Percentiles rank a stretch among this genome's conserved stretches.
These are phyloP conservation scores for Metalampra italica DNA, from an alignment of 2,888 invertebrate genomes.

Conservation along the genomic window DNA sequence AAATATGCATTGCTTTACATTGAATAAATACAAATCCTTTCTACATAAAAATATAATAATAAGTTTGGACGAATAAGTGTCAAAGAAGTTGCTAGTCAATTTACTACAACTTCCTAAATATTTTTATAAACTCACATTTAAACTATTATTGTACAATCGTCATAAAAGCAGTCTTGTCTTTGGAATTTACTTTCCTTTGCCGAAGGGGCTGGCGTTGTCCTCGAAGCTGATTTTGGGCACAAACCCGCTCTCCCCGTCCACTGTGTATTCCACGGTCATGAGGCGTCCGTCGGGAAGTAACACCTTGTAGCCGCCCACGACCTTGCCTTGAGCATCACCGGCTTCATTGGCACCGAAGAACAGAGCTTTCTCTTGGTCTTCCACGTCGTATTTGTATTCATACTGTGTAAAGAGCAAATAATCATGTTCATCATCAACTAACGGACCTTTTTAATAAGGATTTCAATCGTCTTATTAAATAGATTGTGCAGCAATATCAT, in stretches of 20 bases:
- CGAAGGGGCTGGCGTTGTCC: conserved; percentile 79
- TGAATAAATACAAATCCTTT: neutral
- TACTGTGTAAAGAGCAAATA: conserved; percentile 75
- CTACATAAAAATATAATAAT: neutral
- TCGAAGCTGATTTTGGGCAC: conserved; percentile 83
- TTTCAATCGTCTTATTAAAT: neutral
- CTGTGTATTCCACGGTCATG: conserved; percentile 85
- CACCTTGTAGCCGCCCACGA: conserved; percentile 83
- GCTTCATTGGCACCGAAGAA: conserved; percentile 84
- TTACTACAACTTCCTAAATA: too few species aligned
- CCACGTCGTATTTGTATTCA: conserved; percentile 85
- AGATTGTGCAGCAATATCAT: neutral
- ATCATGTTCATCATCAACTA: neutral
- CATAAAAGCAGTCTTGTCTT: conserved; percentile 13
- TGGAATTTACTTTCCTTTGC: conserved; percentile 49
- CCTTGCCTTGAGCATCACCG: conserved; percentile 81
- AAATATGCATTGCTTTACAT: too few species aligned
- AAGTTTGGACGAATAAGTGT: too few species aligned
- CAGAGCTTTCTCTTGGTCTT: conserved; percentile 82
- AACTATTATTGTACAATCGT: conserved; percentile 3
- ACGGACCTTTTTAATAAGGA: too few species aligned
- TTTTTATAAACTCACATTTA: neutral
- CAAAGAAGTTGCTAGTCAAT: too few species aligned
- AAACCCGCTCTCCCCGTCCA: conserved; percentile 85
- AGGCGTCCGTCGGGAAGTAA: conserved; percentile 84